These are phyloP conservation scores for Hyalella azteca DNA, from an alignment of 2,888 invertebrate genomes.

Conservation along the genomic window DNA sequence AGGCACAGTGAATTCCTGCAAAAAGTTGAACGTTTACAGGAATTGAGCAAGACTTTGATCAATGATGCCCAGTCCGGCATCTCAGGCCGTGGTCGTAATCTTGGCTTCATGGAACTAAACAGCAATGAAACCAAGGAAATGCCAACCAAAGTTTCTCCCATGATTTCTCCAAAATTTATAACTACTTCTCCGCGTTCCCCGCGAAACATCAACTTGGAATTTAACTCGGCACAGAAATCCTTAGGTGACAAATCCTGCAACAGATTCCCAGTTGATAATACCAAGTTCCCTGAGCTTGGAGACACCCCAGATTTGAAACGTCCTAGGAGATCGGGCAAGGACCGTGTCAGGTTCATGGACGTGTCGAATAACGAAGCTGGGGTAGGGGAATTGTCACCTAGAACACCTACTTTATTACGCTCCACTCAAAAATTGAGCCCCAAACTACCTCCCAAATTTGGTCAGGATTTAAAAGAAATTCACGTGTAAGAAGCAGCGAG, in stretches of 20 bases:
- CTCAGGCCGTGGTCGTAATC: background rate
- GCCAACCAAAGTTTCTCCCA: background rate
- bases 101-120: background rate
- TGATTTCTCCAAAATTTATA: background rate
- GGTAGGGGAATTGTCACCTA: background rate
- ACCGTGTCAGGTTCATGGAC: constrained; percentile 22
- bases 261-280: background rate
- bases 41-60: background rate
- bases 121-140: background rate
- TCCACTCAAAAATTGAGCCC: constrained; percentile 1
- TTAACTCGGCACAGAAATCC: background rate
- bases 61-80: background rate
- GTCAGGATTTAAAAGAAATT: constrained; percentile 10
- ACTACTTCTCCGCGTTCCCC: background rate
- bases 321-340: background rate
- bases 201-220: background rate
- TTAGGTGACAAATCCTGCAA: background rate
- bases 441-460: background rate
- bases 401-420: background rate
- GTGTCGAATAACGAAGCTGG: background rate
- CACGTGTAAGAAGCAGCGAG: too few species aligned
- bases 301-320: constrained; percentile 18
- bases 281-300: background rate
- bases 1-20: constrained; percentile 2
- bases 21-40: background rate